Evolutionary conservation across 1,140 invertebrate species (phyloP).

Genomic region (Anastrepha ludens): DNA sequence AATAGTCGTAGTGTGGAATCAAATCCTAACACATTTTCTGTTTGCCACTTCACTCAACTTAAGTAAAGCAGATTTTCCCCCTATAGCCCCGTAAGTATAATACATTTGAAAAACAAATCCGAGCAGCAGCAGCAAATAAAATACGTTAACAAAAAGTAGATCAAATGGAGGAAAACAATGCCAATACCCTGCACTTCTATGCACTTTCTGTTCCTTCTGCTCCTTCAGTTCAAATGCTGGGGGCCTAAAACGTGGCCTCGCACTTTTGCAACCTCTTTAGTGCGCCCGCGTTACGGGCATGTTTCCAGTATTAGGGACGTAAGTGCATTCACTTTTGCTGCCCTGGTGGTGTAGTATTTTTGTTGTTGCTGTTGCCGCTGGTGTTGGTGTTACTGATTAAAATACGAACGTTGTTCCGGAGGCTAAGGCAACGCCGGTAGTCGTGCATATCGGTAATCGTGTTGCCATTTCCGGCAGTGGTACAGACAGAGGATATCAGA

Average conservation of each 20-base stretch:
- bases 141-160: constrained; percentile 5
- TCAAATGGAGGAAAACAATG: constrained; percentile 1
- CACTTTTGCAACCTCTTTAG: constrained; percentile 20
- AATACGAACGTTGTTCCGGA: constrained; percentile 4
- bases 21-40: constrained; percentile 33
- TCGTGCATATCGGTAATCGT: constrained; percentile 50
- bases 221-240: background rate
- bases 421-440: background rate
- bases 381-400: constrained; percentile 42
- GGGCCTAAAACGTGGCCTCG: background rate
- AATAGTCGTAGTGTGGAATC: constrained; percentile 22
- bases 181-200: constrained; percentile 11
- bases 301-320: constrained; percentile 18
- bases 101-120: constrained; percentile 27
- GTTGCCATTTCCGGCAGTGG: constrained; percentile 40
- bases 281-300: background rate
- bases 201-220: background rate
- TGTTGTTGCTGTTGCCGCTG: background rate
- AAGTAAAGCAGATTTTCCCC: constrained; percentile 37
- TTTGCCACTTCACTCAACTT: constrained; percentile 42
- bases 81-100: too few species aligned
- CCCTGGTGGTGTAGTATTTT: background rate
- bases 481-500: constrained; percentile 42
- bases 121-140: background rate
- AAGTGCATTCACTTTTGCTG: constrained; percentile 31